These are phyloP conservation scores for Dicranocentrus wangi DNA, from an alignment of 2,888 invertebrate species.

Conservation along the genomic window DNA sequence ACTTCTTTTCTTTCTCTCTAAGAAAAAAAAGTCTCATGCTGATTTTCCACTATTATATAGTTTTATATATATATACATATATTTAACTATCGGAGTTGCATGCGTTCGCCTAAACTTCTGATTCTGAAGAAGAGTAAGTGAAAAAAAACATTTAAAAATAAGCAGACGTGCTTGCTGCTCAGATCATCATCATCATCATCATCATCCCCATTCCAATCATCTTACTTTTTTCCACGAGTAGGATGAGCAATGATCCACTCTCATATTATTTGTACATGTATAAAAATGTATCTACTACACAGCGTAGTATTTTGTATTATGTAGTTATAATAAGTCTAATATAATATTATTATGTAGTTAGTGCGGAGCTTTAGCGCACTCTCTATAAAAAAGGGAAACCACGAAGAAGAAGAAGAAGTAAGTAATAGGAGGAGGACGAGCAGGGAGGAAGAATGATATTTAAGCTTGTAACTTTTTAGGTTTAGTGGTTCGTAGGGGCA, in stretches of 20 bases:
- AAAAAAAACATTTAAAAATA: neutral
- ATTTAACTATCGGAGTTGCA: too few relatives aligned
- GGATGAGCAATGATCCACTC: conserved; percentile 26
- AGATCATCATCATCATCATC: neutral
- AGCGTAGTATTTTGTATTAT: neutral
- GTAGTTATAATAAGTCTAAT: conserved; percentile 3
- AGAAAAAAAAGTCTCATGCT: too few relatives aligned
- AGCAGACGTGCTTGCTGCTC: neutral
- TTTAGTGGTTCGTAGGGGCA: neutral
- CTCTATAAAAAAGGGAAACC: too few relatives aligned
- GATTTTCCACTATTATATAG: too few relatives aligned
- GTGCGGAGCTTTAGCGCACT: too few relatives aligned
- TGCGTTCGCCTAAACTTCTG: neutral
- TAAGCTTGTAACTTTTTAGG: too few relatives aligned
- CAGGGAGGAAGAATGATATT: too few relatives aligned
- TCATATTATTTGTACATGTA: conserved; percentile 3
- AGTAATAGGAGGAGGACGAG: neutral
- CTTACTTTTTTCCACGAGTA: conserved; percentile 26
- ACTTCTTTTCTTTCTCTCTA: too few relatives aligned
- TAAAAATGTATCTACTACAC: too few relatives aligned
- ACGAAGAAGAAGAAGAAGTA: too few relatives aligned
- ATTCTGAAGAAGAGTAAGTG: neutral
- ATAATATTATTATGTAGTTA: too few relatives aligned
- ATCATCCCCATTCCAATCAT: conserved; percentile 49
- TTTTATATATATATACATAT: too few relatives aligned